Base-by-base conservation (phyloP, 2,113 vertebrate species). In the Lepus americanus region DNA sequence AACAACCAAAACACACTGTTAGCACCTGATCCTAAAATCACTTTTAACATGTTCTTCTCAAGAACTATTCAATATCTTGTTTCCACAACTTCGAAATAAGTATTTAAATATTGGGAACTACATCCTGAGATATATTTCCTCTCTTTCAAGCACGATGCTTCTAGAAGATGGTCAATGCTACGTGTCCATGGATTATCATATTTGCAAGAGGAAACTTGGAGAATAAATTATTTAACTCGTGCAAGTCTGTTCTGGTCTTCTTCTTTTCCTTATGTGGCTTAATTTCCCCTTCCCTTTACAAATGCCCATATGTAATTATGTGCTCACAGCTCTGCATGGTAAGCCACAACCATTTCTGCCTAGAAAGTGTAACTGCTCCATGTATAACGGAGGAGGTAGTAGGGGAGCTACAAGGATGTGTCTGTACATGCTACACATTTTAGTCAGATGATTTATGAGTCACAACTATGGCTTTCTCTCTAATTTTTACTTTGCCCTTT, bases 211-310 rank as follows among this genome's bases (percentile, higher is more conserved):
- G 55, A 94, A 92, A 77, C 8, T 70, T 39, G 23, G 80, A 70
- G 19, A 90, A 70, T 22, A 77, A 67, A 93, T 92, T 88, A 92
- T 86, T 89, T 69, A 22, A 81, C 72, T 95, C 81, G 63, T 95
- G 84, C 49, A 97, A 96, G 97, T 97, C 13, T 55, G 97, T 64
- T 59, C 66, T 95, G 3, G 61, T 96, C 74, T 55, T 87, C 10
- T 63, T 4, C 25, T 83, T 82, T 12, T 44, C 87, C 72, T 83
- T 88, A 25, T 9, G 76, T 44, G 29, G 49, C 88, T 72, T 70
- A 63, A 76, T 96, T 55, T 90, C 70, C 59, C 67, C 12, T 1
- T 8, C 7, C 74, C 19, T 89, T 80, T 36, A 22, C 33, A 67
- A 66, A 53, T 29, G 73, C 3, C 16, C 39, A 59, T 22, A 73